These are phyloP conservation scores for Halictus quadricinctus DNA, from an alignment of 2,888 invertebrate species.

Conservation along the genomic window DNA sequence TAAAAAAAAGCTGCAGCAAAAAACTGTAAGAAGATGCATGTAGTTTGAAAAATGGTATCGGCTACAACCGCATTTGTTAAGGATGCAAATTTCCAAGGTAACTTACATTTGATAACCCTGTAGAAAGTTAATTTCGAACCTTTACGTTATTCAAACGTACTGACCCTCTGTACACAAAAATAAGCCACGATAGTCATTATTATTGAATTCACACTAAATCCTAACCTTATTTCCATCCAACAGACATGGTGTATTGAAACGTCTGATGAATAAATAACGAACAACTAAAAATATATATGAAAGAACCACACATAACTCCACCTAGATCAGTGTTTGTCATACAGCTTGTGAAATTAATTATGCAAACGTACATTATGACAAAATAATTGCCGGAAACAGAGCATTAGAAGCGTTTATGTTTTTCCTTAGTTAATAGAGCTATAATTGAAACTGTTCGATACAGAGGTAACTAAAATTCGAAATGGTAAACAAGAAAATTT, in stretches of 20 bases:
- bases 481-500: not conserved
- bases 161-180: not conserved
- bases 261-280: not conserved
- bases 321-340: not conserved
- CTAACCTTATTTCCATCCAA: not conserved
- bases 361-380: not conserved
- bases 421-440: not conserved
- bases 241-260: not conserved
- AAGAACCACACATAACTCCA: not conserved
- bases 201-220: not conserved
- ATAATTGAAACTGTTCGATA: not conserved
- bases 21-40: slow-evolving; percentile 23
- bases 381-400: not conserved
- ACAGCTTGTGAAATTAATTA: not conserved
- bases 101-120: not conserved
- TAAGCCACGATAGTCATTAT: not conserved
- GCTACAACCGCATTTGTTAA: not conserved
- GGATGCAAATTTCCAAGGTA: not conserved
- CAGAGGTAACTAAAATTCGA: not conserved
- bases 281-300: not conserved
- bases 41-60: slow-evolving; percentile 16
- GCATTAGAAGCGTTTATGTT: not conserved
- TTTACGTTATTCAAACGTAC: not conserved
- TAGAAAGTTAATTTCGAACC: not conserved
- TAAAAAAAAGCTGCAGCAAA: slow-evolving; percentile 15